Conservation (phyloP, 2,888 invertebrate species). For the Lypha dubia region DNA sequence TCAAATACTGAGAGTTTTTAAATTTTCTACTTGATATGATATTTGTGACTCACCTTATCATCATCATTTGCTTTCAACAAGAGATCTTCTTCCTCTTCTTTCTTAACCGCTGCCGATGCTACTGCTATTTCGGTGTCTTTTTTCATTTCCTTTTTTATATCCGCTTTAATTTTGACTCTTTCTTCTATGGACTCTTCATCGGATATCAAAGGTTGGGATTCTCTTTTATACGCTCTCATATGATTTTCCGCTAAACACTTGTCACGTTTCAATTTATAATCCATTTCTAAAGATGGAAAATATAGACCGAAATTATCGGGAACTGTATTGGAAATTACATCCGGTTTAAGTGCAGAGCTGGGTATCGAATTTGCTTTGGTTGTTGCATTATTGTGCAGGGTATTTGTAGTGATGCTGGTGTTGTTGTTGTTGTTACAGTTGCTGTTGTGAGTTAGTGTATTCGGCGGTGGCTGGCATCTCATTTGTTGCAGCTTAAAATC, state of each 20-base stretch:
- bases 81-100: slow-evolving; percentile 58
- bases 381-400: slow-evolving; percentile 38
- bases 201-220: slow-evolving; percentile 46
- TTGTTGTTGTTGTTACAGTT: slow-evolving; percentile 34
- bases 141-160: slow-evolving; percentile 11
- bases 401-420: slow-evolving; percentile 73
- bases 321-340: slow-evolving; percentile 73
- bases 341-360: slow-evolving; percentile 75
- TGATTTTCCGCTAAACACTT: slow-evolving; percentile 70
- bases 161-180: slow-evolving; percentile 70
- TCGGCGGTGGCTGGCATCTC: slow-evolving; percentile 44
- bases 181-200: slow-evolving; percentile 58
- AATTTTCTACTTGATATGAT: background rate
- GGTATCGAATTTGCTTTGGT: slow-evolving; percentile 73
- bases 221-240: slow-evolving; percentile 52
- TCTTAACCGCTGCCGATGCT: slow-evolving; percentile 9
- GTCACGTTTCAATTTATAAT: slow-evolving; percentile 56
- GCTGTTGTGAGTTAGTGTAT: slow-evolving; percentile 34
- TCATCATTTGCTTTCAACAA: slow-evolving; percentile 75
- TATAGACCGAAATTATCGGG: slow-evolving; percentile 60
- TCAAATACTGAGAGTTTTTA: too few relatives aligned
- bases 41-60: slow-evolving; percentile 79
- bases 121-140: background rate
- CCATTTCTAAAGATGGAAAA: slow-evolving; percentile 55
- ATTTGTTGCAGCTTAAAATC: slow-evolving; percentile 83